A percentile compares a stretch with the other conserved stretches of the same genome.
phyloP scores from a whole-genome alignment of 2,113 vertebrate species.

The Sceloporus tristichus region DNA sequence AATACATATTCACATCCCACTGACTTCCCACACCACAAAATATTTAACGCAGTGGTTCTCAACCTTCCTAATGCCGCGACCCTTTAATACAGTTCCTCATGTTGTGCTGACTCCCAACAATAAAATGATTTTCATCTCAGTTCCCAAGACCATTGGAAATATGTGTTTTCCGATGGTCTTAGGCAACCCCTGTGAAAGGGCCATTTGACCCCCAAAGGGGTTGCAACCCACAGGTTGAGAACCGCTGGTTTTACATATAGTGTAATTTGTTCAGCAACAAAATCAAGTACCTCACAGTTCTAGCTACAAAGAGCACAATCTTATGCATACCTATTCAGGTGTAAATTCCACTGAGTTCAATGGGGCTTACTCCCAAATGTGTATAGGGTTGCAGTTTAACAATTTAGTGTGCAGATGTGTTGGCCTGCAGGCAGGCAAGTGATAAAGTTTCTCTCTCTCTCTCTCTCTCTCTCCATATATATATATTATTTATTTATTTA shows the following conservation, averaged over 20 bases:
- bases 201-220: too few species aligned
- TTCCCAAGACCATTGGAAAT: too few species aligned
- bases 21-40: slow-evolving; percentile 82
- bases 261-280: slow-evolving; percentile 67
- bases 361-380: background rate
- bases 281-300: slow-evolving; percentile 81
- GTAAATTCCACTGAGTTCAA: slow-evolving; percentile 11
- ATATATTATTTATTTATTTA: slow-evolving; percentile 78
- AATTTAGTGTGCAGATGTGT: slow-evolving; percentile 76
- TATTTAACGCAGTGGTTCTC: slow-evolving; percentile 56
- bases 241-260: slow-evolving; percentile 35
- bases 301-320: slow-evolving; percentile 68
- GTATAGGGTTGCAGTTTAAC: slow-evolving; percentile 42
- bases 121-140: too few species aligned
- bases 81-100: too few species aligned
- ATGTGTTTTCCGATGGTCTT: too few species aligned
- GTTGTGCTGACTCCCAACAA: too few species aligned
- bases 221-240: too few species aligned
- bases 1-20: slow-evolving; percentile 75
- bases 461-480: slow-evolving; percentile 64
- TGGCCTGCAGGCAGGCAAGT: slow-evolving; percentile 74
- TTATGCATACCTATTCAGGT: background rate
- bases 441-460: slow-evolving; percentile 64
- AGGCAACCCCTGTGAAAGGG: too few species aligned
- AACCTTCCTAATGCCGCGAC: too few species aligned